phyloP scores from a whole-genome alignment of 2,797 vertebrate species.

The Cirrhinus mrigala region DNA sequence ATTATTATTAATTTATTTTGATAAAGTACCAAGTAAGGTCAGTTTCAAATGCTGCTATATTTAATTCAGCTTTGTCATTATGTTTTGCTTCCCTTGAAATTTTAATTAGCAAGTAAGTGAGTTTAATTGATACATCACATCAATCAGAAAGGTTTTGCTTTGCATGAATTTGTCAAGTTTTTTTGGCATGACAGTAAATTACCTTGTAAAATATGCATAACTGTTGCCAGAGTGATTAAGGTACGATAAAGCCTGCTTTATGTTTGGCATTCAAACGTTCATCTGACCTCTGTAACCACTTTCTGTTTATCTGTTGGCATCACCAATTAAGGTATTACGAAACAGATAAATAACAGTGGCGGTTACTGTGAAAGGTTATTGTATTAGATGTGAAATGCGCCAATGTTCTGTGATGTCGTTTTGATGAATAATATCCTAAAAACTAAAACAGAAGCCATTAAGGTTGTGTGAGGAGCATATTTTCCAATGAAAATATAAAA shows the following conservation, averaged over 20 bases:
- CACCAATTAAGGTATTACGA: background rate
- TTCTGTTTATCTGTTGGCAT: background rate
- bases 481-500: background rate
- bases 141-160: background rate
- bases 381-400: background rate
- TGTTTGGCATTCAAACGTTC: background rate
- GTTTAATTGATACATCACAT: background rate
- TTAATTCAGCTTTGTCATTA: background rate
- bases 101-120: background rate
- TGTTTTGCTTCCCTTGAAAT: background rate
- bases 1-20: background rate
- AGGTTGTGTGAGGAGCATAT: background rate
- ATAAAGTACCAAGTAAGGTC: background rate
- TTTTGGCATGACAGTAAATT: background rate
- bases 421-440: background rate
- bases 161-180: background rate
- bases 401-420: no score
- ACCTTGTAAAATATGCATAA: background rate
- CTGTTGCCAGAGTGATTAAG: background rate
- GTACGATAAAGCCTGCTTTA: background rate
- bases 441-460: background rate
- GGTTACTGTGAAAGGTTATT: background rate
- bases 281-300: background rate
- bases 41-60: background rate
- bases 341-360: background rate